A percentile compares a stretch with the other conserved stretches of the same genome.
Conservation (phyloP, 92 coral and sea anemone genomes). For the Phenganax marumi region DNA sequence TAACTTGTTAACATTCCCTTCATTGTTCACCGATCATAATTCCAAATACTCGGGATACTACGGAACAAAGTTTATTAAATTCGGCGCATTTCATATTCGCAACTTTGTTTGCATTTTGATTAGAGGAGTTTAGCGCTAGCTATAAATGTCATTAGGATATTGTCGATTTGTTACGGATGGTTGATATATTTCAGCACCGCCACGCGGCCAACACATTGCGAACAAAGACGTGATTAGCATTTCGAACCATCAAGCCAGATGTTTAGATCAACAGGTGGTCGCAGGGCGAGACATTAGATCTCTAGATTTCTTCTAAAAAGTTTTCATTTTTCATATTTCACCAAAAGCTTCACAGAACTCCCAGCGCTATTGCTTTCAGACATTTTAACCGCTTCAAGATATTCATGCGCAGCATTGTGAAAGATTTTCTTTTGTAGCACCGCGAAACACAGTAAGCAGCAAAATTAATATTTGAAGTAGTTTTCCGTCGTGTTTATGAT, state of each 20-base stretch:
- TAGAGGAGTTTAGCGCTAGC: conserved; percentile 10
- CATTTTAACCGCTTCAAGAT: background rate
- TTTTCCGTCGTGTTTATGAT: conserved; percentile 3
- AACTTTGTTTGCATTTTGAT: conserved; percentile 6
- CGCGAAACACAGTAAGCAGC: conserved; percentile 7
- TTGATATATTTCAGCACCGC: conserved; percentile 14
- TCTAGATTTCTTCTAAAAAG: background rate
- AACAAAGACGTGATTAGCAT: conserved; percentile 33
- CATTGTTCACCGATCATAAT: background rate
- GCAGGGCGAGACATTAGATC: background rate
- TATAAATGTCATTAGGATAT: conserved; percentile 27
- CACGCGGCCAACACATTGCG: conserved; percentile 46
- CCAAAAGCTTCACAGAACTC: background rate
- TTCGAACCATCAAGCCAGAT: conserved; percentile 39
- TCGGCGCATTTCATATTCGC: background rate
- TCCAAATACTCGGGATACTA: background rate
- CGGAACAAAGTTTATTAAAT: background rate
- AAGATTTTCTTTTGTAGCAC: background rate
- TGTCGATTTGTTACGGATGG: conserved; percentile 47
- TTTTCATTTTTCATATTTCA: background rate
- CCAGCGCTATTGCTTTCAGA: background rate
- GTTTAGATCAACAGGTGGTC: conserved; percentile 44
- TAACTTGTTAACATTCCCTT: conserved; percentile 16
- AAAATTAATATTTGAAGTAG: conserved; percentile 29
- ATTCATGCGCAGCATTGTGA: background rate